phyloP scores from a whole-genome alignment of 2,888 invertebrate genomes.

The Coecobrya sp. region DNA sequence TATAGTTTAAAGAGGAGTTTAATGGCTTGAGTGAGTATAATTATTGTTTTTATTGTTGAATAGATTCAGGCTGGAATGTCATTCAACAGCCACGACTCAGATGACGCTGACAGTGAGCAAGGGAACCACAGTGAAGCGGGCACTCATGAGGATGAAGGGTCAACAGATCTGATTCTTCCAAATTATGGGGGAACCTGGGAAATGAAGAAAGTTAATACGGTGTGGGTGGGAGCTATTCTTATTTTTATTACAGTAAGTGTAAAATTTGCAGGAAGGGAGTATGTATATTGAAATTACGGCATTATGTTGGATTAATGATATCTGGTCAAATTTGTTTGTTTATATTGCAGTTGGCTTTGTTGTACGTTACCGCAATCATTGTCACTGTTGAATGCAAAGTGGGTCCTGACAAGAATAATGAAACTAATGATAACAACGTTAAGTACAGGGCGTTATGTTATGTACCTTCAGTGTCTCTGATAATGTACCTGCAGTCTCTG shows the following conservation, averaged over 20 bases:
- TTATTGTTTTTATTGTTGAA: too few species aligned
- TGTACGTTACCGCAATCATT: conserved; percentile 62
- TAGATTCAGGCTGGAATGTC: conserved; percentile 71
- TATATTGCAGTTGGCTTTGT: conserved; percentile 45
- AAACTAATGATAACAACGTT: neutral
- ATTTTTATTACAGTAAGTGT: conserved; percentile 60
- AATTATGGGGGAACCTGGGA: conserved; percentile 41
- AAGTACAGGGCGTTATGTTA: conserved; percentile 64
- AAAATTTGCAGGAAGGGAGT: too few species aligned
- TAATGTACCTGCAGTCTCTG: conserved; percentile 90
- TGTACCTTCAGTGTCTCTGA: conserved; percentile 89
- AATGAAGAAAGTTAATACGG: conserved; percentile 65
- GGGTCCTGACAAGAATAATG: conserved; percentile 31
- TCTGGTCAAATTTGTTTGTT: too few species aligned
- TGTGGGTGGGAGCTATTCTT: conserved; percentile 55
- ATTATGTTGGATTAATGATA: too few species aligned
- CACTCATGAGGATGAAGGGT: conserved; percentile 30
- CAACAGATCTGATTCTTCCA: conserved; percentile 46
- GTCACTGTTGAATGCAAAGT: conserved; percentile 66
- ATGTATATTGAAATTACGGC: too few species aligned
- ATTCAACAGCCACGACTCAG: conserved; percentile 66
- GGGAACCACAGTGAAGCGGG: conserved; percentile 54
- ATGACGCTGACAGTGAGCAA: conserved; percentile 67
- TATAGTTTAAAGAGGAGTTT: too few species aligned
- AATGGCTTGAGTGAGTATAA: too few species aligned